phyloP scores from a whole-genome alignment of 1,140 invertebrate species.

The Scaptomyza montana region DNA sequence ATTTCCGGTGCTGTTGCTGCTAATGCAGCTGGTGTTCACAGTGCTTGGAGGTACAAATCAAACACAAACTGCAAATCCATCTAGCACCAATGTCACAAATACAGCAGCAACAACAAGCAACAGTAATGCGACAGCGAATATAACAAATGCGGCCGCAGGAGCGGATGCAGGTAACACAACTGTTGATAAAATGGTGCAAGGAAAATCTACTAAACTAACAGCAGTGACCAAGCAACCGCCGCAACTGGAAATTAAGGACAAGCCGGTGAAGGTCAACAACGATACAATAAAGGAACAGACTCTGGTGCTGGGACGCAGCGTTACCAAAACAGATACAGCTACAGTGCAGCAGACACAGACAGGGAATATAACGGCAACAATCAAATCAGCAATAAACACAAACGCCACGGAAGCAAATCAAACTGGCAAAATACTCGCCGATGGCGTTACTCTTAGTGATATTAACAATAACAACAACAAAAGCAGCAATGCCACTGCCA shows the following conservation, averaged over 20 bases:
- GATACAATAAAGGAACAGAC: background rate
- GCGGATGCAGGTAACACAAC: background rate
- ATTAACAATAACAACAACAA: constrained; percentile 5
- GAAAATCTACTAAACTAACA: background rate
- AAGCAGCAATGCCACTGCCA: background rate
- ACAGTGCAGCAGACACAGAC: background rate
- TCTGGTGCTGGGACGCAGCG: constrained; percentile 7
- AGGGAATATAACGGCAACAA: background rate
- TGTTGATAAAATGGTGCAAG: background rate
- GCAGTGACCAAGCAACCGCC: background rate
- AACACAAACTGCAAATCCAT: constrained; percentile 1
- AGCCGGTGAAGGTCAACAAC: constrained; percentile 2
- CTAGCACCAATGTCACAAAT: background rate
- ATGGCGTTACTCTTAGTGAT: constrained; percentile 29
- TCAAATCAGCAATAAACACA: background rate
- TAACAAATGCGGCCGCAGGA: constrained; percentile 1
- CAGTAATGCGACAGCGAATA: background rate
- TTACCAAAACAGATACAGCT: constrained; percentile 21
- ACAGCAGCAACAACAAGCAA: background rate
- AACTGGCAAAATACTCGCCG: constrained; percentile 15
- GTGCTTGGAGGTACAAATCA: background rate
- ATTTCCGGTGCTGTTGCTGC: constrained; percentile 22
- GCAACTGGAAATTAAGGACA: constrained; percentile 1
- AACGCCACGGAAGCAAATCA: constrained; percentile 3
- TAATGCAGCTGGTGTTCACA: constrained; percentile 8